Evolutionary conservation across 2,888 invertebrate genomes (phyloP), one percentile per base, ranked within the genome.

Genomic region (Stenodema calcarata): DNA sequence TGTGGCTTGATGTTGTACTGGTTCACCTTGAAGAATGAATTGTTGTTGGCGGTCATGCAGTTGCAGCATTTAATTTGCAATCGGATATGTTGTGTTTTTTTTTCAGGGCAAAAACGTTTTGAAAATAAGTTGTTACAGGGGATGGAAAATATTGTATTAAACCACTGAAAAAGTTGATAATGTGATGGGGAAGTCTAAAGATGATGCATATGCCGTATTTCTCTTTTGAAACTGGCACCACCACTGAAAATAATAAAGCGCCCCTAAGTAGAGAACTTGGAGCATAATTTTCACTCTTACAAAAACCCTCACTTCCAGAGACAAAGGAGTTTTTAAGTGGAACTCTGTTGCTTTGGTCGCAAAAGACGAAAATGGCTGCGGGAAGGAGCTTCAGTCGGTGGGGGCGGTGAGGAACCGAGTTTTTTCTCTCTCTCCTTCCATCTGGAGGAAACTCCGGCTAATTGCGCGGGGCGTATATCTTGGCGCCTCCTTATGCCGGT

Each of bases 401-500:
- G 27, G 62, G 35, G 54, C 41, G 16, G 18, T 23, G 16, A 27
- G 69, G 82, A 82, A 62, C 42, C 42, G n/a, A 41, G 27, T 30
- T 27, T 44, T 50, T 50, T 80, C 27, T 80, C 47, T 50, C n/a
- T 35, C 35, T 82, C 62, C 41, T 69, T 70, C 62, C 41, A 35
- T 35, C 23, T 35, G 69, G 82, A 69, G 82, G 82, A 54, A 76
- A 85, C 75, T 76, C 85, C 30, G 76, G 79, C 86, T 86, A 86
- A 86, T 86, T 86, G 86, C 86, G 62, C 50, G 35, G 80, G 86
- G 86, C 86, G 86, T 86, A 86, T 86, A 86, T 86, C 86, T 86
- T 86, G 86, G 86, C 86, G 86, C 79, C 82, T 85, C 88, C 88
- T 88, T 88, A 88, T 87, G 86, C 86, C 87, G 47, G 78, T 88